Conservation (phyloP, 2,888 invertebrate genomes). For the Mayetiola destructor region DNA sequence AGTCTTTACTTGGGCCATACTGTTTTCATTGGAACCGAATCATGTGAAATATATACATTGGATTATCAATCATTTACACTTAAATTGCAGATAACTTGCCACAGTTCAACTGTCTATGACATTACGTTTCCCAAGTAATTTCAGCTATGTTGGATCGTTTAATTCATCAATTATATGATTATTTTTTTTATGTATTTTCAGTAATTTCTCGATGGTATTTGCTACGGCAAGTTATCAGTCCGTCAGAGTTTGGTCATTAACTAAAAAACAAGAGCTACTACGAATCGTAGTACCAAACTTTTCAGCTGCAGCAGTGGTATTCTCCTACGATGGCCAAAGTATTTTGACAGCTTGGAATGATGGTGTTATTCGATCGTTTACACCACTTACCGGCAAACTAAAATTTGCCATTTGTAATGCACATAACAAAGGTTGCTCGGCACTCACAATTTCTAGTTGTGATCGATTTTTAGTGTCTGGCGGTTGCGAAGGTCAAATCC, state of each 20-base stretch:
- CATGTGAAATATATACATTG: conserved; percentile 69
- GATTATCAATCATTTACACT: conserved; percentile 50
- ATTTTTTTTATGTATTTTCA: no score
- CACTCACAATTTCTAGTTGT: conserved; percentile 56
- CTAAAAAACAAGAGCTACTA: conserved; percentile 61
- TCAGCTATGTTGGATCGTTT: conserved; percentile 17
- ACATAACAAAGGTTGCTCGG: conserved; percentile 73
- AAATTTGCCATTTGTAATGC: conserved; percentile 76
- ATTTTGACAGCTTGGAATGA: conserved; percentile 77
- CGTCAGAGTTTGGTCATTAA: conserved; percentile 72
- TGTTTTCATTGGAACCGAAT: conserved; percentile 59
- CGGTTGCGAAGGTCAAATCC: conserved; percentile 84
- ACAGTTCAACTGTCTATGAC: conserved; percentile 63
- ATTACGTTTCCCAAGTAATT: conserved; percentile 67
- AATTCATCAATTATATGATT: neutral
- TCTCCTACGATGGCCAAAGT: conserved; percentile 63
- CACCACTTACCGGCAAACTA: conserved; percentile 64
- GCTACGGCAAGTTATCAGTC: conserved; percentile 75
- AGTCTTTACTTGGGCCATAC: conserved; percentile 42
- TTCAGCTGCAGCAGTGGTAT: conserved; percentile 61
- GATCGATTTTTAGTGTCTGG: conserved; percentile 67
- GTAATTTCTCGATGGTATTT: conserved; percentile 69
- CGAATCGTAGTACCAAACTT: conserved; percentile 79
- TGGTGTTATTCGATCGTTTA: conserved; percentile 66
- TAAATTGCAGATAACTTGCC: conserved; percentile 65